Percentiles rank a stretch among this genome's conserved stretches.
phyloP scores from a whole-genome alignment of 1,140 invertebrate genomes.

The Listronotus oregonensis region DNA sequence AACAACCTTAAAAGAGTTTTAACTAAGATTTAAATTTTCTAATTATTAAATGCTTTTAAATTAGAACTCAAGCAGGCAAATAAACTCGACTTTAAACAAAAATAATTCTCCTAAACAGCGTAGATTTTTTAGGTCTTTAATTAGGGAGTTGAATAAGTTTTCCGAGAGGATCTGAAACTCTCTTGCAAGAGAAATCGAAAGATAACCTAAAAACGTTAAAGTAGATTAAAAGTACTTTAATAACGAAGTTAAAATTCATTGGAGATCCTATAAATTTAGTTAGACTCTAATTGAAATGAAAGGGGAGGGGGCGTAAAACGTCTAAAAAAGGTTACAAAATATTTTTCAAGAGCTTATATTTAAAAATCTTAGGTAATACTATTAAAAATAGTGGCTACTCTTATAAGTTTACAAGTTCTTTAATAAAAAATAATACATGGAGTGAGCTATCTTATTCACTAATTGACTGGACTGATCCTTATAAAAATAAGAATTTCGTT shows the following conservation, averaged over 20 bases:
- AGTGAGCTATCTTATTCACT: too few species aligned
- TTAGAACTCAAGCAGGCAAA: slow-evolving; percentile 12
- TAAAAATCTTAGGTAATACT: too few species aligned
- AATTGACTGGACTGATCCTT: too few species aligned
- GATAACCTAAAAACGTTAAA: slow-evolving; percentile 25
- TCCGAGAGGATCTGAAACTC: slow-evolving; percentile 13
- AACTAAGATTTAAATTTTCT: background rate
- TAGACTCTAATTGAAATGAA: too few species aligned
- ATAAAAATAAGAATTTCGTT: too few species aligned
- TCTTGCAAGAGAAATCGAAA: slow-evolving; percentile 20
- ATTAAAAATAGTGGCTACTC: too few species aligned
- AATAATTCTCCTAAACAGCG: slow-evolving; percentile 9
- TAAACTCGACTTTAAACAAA: slow-evolving; percentile 21
- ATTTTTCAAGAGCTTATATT: too few species aligned
- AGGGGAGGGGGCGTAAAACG: too few species aligned
- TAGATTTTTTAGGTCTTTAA: slow-evolving; percentile 12
- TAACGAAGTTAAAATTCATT: slow-evolving; percentile 6
- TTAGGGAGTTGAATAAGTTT: slow-evolving; percentile 27
- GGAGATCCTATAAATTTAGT: too few species aligned
- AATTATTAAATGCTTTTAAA: slow-evolving; percentile 5
- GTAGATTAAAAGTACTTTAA: slow-evolving; percentile 28
- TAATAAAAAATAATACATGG: too few species aligned
- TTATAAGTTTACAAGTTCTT: too few species aligned
- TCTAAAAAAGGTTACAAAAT: too few species aligned
- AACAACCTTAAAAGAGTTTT: background rate